Conservation (phyloP, 2,888 invertebrate species). For the Chloroclysta siterata region DNA sequence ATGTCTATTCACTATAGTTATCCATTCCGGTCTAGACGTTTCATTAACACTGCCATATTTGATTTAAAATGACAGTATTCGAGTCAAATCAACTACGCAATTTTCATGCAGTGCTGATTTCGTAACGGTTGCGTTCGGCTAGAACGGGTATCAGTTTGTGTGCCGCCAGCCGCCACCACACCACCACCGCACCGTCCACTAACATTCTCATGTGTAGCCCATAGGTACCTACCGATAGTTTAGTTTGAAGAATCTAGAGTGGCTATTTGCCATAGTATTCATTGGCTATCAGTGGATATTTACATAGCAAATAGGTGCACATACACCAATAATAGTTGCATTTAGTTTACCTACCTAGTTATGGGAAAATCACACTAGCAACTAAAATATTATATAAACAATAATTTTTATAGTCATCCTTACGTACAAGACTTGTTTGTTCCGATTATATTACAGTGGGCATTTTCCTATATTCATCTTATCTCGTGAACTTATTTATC, state of each 20-base stretch:
- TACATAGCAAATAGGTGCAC: too few species aligned
- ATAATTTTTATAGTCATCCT: not conserved
- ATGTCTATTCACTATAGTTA: slow-evolving; percentile 7
- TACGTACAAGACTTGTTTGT: slow-evolving; percentile 18
- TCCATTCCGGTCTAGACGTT: slow-evolving; percentile 2
- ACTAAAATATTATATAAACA: not conserved
- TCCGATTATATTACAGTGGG: slow-evolving; percentile 51
- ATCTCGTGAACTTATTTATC: slow-evolving; percentile 78
- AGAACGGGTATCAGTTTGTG: slow-evolving; percentile 80
- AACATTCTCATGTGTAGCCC: slow-evolving; percentile 58
- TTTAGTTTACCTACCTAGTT: not conserved
- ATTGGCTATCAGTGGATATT: too few species aligned
- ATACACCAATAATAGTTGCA: too few species aligned
- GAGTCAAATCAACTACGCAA: slow-evolving; percentile 48
- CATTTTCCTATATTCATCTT: slow-evolving; percentile 77
- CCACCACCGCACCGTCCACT: slow-evolving; percentile 53
- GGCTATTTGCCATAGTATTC: too few species aligned
- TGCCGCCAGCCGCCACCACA: too few species aligned
- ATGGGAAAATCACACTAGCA: not conserved
- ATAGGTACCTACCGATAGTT: not conserved
- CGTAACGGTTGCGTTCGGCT: slow-evolving; percentile 83
- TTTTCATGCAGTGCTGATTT: slow-evolving; percentile 83
- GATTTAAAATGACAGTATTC: slow-evolving; percentile 7
- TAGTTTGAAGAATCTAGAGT: not conserved
- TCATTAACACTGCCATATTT: slow-evolving; percentile 14